phyloP scores from a whole-genome alignment of 2,797 vertebrate genomes.

The Enteromius thamalakanensis region DNA sequence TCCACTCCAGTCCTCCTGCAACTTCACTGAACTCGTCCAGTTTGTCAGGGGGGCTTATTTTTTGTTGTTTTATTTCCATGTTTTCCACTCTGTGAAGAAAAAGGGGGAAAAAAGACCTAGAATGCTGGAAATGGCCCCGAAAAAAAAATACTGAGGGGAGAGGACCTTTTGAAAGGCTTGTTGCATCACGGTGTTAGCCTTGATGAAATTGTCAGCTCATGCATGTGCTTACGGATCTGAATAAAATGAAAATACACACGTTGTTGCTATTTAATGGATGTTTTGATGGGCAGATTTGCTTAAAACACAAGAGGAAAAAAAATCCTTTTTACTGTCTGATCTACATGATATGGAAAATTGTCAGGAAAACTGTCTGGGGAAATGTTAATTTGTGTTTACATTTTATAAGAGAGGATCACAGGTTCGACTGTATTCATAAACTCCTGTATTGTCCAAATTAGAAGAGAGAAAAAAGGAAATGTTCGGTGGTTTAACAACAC shows the following conservation, averaged over 20 bases:
- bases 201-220: conserved; percentile 45
- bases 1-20: conserved; percentile 59
- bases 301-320: background rate
- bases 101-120: conserved; percentile 66
- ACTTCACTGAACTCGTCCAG: conserved; percentile 48
- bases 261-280: conserved; percentile 37
- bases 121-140: conserved; percentile 35
- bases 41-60: conserved; percentile 60
- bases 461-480: conserved; percentile 14
- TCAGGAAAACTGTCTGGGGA: background rate
- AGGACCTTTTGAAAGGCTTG: conserved; percentile 40
- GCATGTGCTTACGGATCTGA: conserved; percentile 35
- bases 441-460: background rate
- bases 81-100: conserved; percentile 65
- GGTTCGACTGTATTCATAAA: background rate
- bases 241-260: conserved; percentile 44
- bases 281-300: conserved; percentile 35
- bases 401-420: conserved; percentile 24
- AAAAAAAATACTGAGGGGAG: conserved; percentile 40
- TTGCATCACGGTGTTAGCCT: conserved; percentile 35
- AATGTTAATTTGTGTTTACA: conserved; percentile 1
- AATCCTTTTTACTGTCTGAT: background rate
- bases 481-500: background rate
- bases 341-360: background rate
- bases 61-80: conserved; percentile 76